phyloP scores from a whole-genome alignment of 2,888 invertebrate genomes.

The Eilema sororculum region DNA sequence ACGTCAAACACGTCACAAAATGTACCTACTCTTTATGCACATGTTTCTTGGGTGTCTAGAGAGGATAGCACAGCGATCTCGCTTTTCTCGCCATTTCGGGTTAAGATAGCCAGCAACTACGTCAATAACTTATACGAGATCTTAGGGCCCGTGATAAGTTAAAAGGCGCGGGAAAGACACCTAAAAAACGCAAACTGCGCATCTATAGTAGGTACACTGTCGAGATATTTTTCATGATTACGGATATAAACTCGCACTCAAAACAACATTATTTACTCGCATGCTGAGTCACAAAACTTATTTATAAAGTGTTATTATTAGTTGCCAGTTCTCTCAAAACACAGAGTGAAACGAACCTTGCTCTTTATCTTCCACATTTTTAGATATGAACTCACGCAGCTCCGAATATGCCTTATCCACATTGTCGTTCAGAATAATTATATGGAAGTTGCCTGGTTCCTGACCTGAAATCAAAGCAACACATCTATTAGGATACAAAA shows the following conservation, averaged over 20 bases:
- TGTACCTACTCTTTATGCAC: too few species aligned
- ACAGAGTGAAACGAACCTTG: constrained; percentile 69
- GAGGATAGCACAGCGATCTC: too few species aligned
- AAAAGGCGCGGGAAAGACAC: too few species aligned
- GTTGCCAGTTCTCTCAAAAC: constrained; percentile 10
- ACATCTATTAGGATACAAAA: constrained; percentile 19
- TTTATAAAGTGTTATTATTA: constrained; percentile 22
- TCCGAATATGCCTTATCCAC: constrained; percentile 93
- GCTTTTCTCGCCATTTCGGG: too few species aligned
- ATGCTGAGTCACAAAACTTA: constrained; percentile 27
- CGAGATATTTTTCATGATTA: not conserved
- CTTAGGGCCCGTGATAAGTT: too few species aligned
- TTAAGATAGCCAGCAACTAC: too few species aligned
- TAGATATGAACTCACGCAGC: constrained; percentile 89
- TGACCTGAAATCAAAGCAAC: constrained; percentile 70
- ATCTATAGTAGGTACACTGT: too few species aligned
- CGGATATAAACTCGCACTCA: constrained; percentile 10
- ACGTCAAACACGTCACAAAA: too few species aligned
- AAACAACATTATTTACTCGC: constrained; percentile 22
- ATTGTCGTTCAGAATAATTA: constrained; percentile 93
- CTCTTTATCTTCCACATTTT: constrained; percentile 87
- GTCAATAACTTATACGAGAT: too few species aligned
- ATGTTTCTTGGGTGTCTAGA: too few species aligned
- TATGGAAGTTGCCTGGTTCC: constrained; percentile 92
- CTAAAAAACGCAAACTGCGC: too few species aligned